Evolutionary conservation across 2,888 invertebrate species (phyloP).

Genomic region (Drosophila antonietae): DNA sequence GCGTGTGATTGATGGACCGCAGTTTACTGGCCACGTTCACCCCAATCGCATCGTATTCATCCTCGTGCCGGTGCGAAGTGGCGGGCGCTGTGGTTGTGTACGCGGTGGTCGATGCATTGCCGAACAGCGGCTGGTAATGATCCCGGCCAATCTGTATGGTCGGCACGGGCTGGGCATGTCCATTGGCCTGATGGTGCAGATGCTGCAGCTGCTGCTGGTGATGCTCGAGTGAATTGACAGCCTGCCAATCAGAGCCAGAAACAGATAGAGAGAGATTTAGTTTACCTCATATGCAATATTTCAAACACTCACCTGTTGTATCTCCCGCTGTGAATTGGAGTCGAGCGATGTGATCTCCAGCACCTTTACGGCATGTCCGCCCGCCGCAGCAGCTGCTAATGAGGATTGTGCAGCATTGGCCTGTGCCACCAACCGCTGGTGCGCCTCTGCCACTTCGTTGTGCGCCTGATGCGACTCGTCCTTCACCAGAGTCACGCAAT

Average conservation of each 20-base stretch:
- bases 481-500: slow-evolving; percentile 80
- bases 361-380: slow-evolving; percentile 81
- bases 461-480: slow-evolving; percentile 73
- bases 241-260: slow-evolving; percentile 52
- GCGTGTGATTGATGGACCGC: slow-evolving; percentile 82
- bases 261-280: background rate
- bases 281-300: background rate
- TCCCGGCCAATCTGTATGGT: slow-evolving; percentile 83
- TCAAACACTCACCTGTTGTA: slow-evolving; percentile 76
- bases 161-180: slow-evolving; percentile 77
- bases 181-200: slow-evolving; percentile 78
- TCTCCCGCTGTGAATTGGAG: slow-evolving; percentile 83
- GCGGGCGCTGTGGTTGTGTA: slow-evolving; percentile 73
- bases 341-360: slow-evolving; percentile 83
- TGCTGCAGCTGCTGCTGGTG: slow-evolving; percentile 82
- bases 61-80: slow-evolving; percentile 70
- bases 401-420: slow-evolving; percentile 65
- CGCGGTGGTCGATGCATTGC: slow-evolving; percentile 69
- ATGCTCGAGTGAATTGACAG: slow-evolving; percentile 83
- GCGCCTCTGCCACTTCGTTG: slow-evolving; percentile 62
- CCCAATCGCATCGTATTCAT: slow-evolving; percentile 84
- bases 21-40: slow-evolving; percentile 83
- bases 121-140: slow-evolving; percentile 82
- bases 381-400: slow-evolving; percentile 57
- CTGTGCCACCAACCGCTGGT: slow-evolving; percentile 72